A percentile compares a stretch with the other conserved stretches of the same genome.
These are phyloP conservation scores for Crypturellus tataupa DNA, from an alignment of 2,797 vertebrate species.

Conservation along the genomic window DNA sequence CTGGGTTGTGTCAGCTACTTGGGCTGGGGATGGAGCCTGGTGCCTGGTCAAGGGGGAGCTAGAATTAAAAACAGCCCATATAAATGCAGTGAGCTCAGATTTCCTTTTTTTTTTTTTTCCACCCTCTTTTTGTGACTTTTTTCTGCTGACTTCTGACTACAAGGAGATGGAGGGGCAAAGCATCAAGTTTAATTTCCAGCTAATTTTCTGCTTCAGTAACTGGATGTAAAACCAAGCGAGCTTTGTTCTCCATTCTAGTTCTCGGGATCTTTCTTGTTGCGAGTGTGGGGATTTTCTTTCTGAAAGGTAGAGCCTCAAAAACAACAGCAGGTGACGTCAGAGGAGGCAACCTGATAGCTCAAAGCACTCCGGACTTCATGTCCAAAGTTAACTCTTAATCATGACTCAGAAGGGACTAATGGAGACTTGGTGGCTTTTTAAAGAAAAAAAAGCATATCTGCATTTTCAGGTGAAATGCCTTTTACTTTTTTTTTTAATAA, in stretches of 20 bases:
- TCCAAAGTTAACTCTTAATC: background rate
- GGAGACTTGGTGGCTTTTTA: background rate
- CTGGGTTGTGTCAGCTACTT: background rate
- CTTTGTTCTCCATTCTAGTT: background rate
- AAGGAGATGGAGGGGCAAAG: background rate
- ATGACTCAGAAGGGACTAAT: background rate
- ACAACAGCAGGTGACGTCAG: background rate
- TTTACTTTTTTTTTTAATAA: background rate
- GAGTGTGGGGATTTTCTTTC: background rate
- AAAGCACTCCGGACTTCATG: background rate
- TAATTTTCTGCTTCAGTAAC: background rate
- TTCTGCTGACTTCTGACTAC: background rate
- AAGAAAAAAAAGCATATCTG: background rate
- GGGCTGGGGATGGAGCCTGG: background rate
- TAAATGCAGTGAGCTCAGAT: background rate
- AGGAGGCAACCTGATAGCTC: background rate
- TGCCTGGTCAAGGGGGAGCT: background rate
- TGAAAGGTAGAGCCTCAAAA: rapidly evolving
- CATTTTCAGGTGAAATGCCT: background rate
- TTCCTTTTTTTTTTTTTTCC: background rate
- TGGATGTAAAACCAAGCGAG: background rate
- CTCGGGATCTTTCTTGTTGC: background rate
- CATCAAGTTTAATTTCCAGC: background rate
- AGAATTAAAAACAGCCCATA: background rate
- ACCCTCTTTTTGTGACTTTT: too few species aligned